Evolutionary conservation across 2,888 invertebrate genomes (phyloP), one percentile per base, ranked within the genome.

Genomic region (Cephus pygmeus): DNA sequence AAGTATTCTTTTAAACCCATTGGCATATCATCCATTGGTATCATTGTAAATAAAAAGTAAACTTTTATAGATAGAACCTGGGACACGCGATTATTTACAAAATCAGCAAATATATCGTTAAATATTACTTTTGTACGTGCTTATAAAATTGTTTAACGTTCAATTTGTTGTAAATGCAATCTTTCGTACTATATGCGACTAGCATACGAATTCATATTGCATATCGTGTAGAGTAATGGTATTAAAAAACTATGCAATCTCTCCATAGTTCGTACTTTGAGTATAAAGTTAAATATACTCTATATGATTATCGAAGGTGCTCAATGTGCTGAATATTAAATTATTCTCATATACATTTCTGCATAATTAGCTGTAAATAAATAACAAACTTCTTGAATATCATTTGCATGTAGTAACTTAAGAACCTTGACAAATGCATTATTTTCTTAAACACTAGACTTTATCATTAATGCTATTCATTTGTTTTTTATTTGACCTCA

Each of bases 341-440:
- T 23, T 56, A 56, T 23, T 15, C 4, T 40, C 40, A 73, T 74
- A 75, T 36, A 56, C 34, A 78, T 76, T 77, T 76, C 12, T 76
- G 78, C 76, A 77, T 75, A 76, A 77, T 76, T 78, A 79, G 79
- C 79, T 81, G 77, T 77, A 81, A 71, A 79, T 77, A 81, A 82
- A 81, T 81, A 31, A 71, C 15, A n/a, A 71, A 11, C 31, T 36
- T 36, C 35, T 40, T 15, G 6, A 40, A 23, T 40, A 40, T 15
- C 23, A 40, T 40, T 40, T 23, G 40, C 40, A 23, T 40, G 23
- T 40, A 23, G 6, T 40, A 40, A 40, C 15, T 40, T 40, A 23
- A 40, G 2, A 40, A 40, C 6, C 40, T 23, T 40, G 40, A 40
- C 23, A 40, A 6, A 15, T 23, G 23, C 23, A 40, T 56, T 23